Evolutionary conservation across 2,113 vertebrate genomes (phyloP).

Genomic region (Onychorhynchus coronatus): DNA sequence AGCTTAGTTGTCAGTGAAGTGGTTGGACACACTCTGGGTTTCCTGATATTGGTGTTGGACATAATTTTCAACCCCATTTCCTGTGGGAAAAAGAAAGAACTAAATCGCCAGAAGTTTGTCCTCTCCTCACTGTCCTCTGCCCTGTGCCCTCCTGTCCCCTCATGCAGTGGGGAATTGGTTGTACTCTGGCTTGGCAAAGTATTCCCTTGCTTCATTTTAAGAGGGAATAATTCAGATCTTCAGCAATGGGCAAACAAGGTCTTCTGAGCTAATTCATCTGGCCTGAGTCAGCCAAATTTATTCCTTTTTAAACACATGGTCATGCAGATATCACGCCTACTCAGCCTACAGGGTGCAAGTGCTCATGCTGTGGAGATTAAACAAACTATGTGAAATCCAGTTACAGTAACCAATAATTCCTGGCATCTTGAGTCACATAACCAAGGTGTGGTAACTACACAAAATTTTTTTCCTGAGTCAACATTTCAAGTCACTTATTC

Average conservation of each 20-base stretch:
- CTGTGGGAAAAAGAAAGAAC: constrained; percentile 8
- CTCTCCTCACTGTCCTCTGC: neutral
- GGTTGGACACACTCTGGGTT: constrained; percentile 28
- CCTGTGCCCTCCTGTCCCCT: neutral
- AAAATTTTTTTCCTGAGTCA: neutral
- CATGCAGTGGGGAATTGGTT: neutral
- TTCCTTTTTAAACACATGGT: neutral
- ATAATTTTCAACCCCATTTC: constrained; percentile 64
- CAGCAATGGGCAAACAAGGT: neutral
- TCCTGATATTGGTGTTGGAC: constrained; percentile 62
- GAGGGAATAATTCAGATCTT: neutral
- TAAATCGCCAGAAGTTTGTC: neutral
- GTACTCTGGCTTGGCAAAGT: neutral
- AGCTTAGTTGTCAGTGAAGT: neutral
- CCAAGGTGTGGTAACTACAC: neutral
- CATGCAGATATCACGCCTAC: neutral
- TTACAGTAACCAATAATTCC: neutral
- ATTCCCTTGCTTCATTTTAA: neutral
- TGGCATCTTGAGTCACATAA: neutral
- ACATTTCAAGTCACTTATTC: neutral
- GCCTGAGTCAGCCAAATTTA: neutral
- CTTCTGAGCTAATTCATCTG: neutral
- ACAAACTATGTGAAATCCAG: neutral
- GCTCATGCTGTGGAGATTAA: neutral
- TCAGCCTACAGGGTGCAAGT: neutral